phyloP scores from a whole-genome alignment of 2,113 vertebrate species.

The Pitta sordida region DNA sequence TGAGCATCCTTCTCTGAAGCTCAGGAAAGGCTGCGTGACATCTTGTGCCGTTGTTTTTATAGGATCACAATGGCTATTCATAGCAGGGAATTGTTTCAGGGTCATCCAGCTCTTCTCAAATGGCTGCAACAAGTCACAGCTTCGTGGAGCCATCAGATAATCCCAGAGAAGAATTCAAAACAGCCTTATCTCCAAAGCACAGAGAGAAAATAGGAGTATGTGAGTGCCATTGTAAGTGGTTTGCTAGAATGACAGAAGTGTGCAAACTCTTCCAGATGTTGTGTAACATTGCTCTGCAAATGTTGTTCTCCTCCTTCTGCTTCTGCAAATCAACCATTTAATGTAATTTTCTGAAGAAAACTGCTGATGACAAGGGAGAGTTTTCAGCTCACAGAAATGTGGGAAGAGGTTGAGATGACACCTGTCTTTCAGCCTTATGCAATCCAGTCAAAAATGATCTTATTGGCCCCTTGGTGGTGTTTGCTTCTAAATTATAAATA shows the following conservation, averaged over 20 bases:
- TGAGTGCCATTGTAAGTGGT: neutral
- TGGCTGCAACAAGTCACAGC: neutral
- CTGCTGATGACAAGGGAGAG: neutral
- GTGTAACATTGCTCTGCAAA: neutral
- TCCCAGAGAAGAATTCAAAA: neutral
- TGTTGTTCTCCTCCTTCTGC: constrained; percentile 33
- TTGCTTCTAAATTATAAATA: neutral
- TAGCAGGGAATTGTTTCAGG: neutral
- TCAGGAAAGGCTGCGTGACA: neutral
- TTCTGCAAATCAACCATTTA: constrained; percentile 28
- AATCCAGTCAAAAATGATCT: neutral
- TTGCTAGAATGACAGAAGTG: constrained; percentile 10
- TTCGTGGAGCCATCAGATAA: neutral
- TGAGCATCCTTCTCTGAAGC: neutral
- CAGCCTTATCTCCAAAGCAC: neutral
- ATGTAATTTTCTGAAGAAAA: constrained; percentile 26
- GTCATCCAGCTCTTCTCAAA: neutral
- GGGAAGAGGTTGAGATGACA: neutral
- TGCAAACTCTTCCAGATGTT: constrained; percentile 5
- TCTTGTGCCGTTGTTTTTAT: neutral
- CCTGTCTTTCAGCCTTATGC: neutral
- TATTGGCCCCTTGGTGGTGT: neutral
- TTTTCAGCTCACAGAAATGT: neutral
- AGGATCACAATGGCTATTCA: neutral
- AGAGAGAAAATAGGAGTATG: neutral